A percentile compares a stretch with the other conserved stretches of the same genome.
phyloP scores from a whole-genome alignment of 23 tunicate genomes.

The Ciona savignyi region DNA sequence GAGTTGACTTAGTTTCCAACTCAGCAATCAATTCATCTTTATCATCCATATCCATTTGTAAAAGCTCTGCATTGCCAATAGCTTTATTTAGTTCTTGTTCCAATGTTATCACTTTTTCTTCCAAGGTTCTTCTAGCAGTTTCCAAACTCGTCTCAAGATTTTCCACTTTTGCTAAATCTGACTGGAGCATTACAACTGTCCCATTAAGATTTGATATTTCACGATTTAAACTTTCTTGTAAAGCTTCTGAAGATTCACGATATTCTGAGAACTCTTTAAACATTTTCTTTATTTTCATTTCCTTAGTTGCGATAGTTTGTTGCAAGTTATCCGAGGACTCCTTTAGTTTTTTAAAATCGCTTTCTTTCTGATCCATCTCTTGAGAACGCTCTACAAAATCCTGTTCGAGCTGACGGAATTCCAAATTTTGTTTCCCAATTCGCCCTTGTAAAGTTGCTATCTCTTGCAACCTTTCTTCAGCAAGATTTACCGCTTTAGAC shows the following conservation, averaged over 20 bases:
- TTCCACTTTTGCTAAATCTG: neutral
- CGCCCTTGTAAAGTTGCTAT: neutral
- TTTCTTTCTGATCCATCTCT: neutral
- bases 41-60: constrained; percentile 28
- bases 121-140: neutral
- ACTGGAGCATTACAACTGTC: neutral
- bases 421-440: neutral
- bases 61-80: constrained; percentile 3
- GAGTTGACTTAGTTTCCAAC: neutral
- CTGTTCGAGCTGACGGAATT: neutral
- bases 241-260: neutral
- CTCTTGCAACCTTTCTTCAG: neutral
- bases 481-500: neutral
- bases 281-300: neutral
- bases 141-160: neutral
- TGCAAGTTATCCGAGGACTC: neutral
- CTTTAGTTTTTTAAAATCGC: too few species aligned
- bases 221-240: neutral
- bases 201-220: neutral
- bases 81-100: neutral
- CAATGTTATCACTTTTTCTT: neutral
- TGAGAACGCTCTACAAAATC: neutral
- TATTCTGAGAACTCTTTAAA: neutral
- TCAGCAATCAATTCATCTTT: constrained; percentile 4
- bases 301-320: neutral